Percentiles rank a stretch among this genome's conserved stretches.
Conservation (phyloP, 2,797 vertebrate genomes). For the Coregonus ussuriensis region DNA sequence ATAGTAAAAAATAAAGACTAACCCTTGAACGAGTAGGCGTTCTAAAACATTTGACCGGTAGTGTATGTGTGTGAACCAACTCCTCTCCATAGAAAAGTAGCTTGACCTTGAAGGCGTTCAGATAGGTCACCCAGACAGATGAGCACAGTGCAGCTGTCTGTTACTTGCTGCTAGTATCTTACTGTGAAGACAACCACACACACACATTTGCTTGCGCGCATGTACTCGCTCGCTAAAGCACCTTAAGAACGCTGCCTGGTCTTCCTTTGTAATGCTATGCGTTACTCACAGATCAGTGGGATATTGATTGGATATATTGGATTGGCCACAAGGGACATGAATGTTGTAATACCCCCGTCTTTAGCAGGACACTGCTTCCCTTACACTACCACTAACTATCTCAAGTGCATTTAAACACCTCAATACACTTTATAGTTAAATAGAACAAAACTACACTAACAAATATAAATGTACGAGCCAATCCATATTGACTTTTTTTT, state of each 20-base stretch:
- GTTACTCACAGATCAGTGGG: neutral
- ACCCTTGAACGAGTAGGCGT: too few species aligned
- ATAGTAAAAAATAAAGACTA: too few species aligned
- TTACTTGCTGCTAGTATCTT: neutral
- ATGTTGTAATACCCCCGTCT: neutral
- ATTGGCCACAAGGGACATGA: neutral
- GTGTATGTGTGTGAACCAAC: constrained; percentile 1
- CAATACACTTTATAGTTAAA: constrained; percentile 4
- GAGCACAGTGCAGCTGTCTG: constrained; percentile 26
- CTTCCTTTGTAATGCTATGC: neutral
- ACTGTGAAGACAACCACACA: neutral
- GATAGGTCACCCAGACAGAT: constrained; percentile 39
- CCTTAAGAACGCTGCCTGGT: neutral
- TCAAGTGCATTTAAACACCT: neutral
- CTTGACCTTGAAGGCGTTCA: constrained; percentile 56
- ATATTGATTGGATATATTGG: neutral
- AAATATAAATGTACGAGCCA: too few species aligned
- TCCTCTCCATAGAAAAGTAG: constrained; percentile 43
- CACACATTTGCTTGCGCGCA: neutral
- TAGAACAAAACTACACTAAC: constrained; percentile 21
- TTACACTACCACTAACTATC: too few species aligned
- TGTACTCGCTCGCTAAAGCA: neutral
- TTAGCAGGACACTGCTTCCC: neutral
- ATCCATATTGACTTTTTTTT: too few species aligned
- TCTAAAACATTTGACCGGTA: too few species aligned